Conservation (phyloP, 2,113 vertebrate genomes). For the Brevimyrus niger region DNA sequence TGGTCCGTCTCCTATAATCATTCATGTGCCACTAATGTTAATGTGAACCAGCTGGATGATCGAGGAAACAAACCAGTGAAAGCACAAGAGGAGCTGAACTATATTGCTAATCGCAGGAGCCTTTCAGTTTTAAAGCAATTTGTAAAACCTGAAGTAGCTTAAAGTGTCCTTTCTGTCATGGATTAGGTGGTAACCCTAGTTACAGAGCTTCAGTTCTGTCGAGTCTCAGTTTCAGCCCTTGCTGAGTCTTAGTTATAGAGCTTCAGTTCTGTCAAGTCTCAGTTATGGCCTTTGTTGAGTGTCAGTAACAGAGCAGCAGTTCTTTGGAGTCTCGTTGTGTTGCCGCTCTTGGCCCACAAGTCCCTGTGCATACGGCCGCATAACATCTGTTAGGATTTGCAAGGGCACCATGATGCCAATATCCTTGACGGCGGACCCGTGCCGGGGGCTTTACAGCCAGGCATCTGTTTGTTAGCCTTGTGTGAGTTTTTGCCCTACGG, state of each 20-base stretch:
- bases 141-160: too few species aligned
- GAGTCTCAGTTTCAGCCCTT: background rate
- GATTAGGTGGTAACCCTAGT: background rate
- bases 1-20: too few species aligned
- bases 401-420: background rate
- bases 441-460: background rate
- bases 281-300: background rate
- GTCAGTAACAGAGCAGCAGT: background rate
- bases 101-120: too few species aligned
- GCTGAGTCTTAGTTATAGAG: background rate
- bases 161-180: too few species aligned
- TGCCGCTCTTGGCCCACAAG: background rate
- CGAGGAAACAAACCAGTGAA: too few species aligned
- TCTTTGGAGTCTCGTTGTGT: background rate
- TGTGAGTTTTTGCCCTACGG: slow-evolving; percentile 18
- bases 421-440: background rate
- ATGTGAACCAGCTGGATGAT: too few species aligned
- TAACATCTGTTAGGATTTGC: background rate
- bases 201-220: background rate
- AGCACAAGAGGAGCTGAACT: too few species aligned
- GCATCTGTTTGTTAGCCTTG: slow-evolving; percentile 29
- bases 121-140: too few species aligned
- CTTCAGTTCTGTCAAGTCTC: background rate
- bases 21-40: too few species aligned
- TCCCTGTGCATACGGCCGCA: background rate